phyloP scores from a whole-genome alignment of 2,113 vertebrate genomes.

The Scomber scombrus region DNA sequence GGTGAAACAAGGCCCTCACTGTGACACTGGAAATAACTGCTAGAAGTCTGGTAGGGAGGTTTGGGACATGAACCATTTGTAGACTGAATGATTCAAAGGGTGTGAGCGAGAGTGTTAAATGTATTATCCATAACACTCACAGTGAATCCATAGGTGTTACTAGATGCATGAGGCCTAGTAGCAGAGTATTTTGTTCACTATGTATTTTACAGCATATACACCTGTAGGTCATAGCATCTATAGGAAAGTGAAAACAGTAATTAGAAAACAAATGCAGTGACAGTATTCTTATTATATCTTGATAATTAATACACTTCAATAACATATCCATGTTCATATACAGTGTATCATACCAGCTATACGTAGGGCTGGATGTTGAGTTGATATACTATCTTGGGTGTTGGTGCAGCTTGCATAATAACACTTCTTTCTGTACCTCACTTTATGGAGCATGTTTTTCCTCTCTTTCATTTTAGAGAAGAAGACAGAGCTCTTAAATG shows the following conservation, averaged over 20 bases:
- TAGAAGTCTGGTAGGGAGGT: constrained; percentile 12
- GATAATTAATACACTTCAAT: neutral
- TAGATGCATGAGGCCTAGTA: neutral
- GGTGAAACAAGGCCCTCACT: constrained; percentile 26
- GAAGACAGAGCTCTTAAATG: neutral
- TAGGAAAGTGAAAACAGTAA: too few species aligned
- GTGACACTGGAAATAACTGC: constrained; percentile 17
- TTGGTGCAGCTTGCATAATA: too few species aligned
- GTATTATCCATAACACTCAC: constrained; percentile 2
- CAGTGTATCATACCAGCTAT: too few species aligned
- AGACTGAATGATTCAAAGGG: constrained; percentile 38
- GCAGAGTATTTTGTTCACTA: neutral
- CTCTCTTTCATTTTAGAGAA: too few species aligned
- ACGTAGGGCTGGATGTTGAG: too few species aligned
- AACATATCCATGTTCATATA: too few species aligned
- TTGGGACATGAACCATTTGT: neutral
- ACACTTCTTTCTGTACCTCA: too few species aligned
- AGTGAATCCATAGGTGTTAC: neutral
- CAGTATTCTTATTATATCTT: neutral
- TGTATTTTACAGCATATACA: neutral
- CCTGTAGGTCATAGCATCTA: neutral
- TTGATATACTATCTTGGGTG: too few species aligned
- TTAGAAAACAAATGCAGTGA: neutral
- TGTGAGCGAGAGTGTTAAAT: constrained; percentile 25
- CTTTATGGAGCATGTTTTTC: too few species aligned